Conservation (phyloP, 2,888 invertebrate species). For the Andrena chrysosceles region DNA sequence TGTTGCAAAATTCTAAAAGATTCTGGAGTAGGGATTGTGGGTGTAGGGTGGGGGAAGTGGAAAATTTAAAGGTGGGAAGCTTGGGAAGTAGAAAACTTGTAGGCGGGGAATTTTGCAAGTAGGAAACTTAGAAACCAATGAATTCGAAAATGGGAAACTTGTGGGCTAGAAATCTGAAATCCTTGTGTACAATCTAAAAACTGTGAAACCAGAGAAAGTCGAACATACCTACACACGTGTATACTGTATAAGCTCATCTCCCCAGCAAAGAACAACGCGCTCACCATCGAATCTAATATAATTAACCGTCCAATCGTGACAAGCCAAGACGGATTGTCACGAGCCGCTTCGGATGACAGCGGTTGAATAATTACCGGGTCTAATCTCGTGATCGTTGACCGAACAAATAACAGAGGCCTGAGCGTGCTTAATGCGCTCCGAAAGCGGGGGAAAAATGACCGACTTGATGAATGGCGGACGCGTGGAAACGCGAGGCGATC, state of each 20-base stretch:
- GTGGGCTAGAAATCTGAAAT: background rate
- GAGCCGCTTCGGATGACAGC: conserved; percentile 56
- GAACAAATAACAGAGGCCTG: conserved; percentile 55
- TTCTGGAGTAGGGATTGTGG: background rate
- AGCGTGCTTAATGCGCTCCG: conserved; percentile 35
- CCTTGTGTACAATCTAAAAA: background rate
- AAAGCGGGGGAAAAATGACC: conserved; percentile 16
- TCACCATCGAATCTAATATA: conserved; percentile 28
- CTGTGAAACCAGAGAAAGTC: background rate
- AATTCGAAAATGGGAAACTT: no score
- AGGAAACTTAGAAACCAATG: background rate
- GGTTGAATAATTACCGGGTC: conserved; percentile 65
- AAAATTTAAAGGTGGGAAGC: background rate
- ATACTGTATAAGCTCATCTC: background rate
- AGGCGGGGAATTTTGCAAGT: background rate
- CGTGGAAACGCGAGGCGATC: conserved; percentile 34
- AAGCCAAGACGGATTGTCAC: conserved; percentile 63
- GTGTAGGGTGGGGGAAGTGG: background rate
- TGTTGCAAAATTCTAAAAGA: background rate
- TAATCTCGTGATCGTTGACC: conserved; percentile 69
- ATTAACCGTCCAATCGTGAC: conserved; percentile 57
- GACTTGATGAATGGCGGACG: conserved; percentile 47
- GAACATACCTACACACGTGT: background rate
- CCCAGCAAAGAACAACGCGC: background rate
- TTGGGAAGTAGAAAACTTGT: background rate